Evolutionary conservation across 2,113 vertebrate genomes (phyloP), one percentile per base, ranked within the genome.

Genomic region (Clarias gariepinus): DNA sequence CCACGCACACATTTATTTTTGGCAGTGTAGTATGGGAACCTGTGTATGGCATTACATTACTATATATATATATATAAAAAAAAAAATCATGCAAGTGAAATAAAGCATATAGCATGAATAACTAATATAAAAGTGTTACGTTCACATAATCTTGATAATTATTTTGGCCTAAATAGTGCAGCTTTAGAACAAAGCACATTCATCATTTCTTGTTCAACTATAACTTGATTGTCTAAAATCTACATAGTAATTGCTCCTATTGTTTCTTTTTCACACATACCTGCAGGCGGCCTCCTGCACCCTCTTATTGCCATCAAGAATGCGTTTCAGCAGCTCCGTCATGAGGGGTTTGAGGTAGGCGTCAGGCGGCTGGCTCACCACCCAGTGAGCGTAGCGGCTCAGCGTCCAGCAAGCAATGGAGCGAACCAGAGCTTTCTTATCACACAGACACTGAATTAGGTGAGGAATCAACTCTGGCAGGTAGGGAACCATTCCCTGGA

Each of bases 261-360:
- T 74, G 41, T 47, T 47, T 47, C 47, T 60, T 84, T 9, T 7
- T 28, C n/a, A 21, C 36, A 47, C 18, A 69, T 47, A 98, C 97
- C 98, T 98, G 97, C 98, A 98, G 0, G 98, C 98, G 0, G 98
- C 98, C 89, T 99, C 98, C 91, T 99, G 98, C 58, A 99, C 98
- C 64, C 97, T 92, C 81, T 99, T 99, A 92, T 99, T 99, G 91
- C 97, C 96, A 71, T 99, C 98, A 5, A 99, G 95, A 92, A 99
- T 97, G 33, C 98, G 95, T 86, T 98, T 97, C 76, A 99, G 97
- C 79, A 99, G 94, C 91, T 98, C 97, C 0, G 97, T 99, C 98
- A 99, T 99, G 10, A 99, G 95, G 19, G 98, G 98, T 61, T 98
- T 98, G 82, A 99, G 96, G 93, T 98, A 96, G 87, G 96, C 93